Percentiles rank a stretch among this genome's conserved stretches.
These are phyloP conservation scores for Asbolus verrucosus DNA, from an alignment of 1,140 invertebrate species.

Conservation along the genomic window DNA sequence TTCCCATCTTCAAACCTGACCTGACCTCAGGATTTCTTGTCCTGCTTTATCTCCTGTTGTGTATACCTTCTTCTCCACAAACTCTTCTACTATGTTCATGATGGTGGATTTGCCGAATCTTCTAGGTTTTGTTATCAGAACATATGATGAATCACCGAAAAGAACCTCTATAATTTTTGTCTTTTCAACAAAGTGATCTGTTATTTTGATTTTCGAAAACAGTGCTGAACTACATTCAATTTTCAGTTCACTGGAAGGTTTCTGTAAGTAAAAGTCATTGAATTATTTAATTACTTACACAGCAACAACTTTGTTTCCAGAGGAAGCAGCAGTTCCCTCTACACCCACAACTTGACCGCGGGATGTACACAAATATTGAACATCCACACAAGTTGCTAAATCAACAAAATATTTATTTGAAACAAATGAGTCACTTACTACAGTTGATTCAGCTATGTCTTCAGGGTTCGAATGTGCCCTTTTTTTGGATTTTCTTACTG, in stretches of 20 bases:
- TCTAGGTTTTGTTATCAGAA: constrained; percentile 3
- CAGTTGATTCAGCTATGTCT: too few species aligned
- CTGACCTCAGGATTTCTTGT: constrained; percentile 14
- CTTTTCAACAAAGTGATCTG: constrained; percentile 14
- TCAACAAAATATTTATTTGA: too few species aligned
- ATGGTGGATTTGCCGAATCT: constrained; percentile 13
- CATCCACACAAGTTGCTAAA: too few species aligned
- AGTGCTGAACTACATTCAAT: background rate
- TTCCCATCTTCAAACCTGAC: constrained; percentile 5
- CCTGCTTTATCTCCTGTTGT: constrained; percentile 17
- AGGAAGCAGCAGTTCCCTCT: constrained; percentile 8
- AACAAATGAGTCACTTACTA: too few species aligned
- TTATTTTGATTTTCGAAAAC: background rate
- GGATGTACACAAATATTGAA: too few species aligned
- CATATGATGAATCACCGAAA: constrained; percentile 4
- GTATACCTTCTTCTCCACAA: constrained; percentile 12
- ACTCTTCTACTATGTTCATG: constrained; percentile 17
- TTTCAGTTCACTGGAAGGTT: background rate
- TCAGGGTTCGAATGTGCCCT: too few species aligned
- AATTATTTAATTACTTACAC: constrained; percentile 14
- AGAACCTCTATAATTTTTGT: constrained; percentile 12
- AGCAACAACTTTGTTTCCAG: constrained; percentile 8
- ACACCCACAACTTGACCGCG: constrained; percentile 3
- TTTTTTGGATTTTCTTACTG: too few species aligned
- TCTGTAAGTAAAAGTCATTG: constrained; percentile 15